phyloP scores from a whole-genome alignment of 2,888 invertebrate genomes.

The Nomada fucata region DNA sequence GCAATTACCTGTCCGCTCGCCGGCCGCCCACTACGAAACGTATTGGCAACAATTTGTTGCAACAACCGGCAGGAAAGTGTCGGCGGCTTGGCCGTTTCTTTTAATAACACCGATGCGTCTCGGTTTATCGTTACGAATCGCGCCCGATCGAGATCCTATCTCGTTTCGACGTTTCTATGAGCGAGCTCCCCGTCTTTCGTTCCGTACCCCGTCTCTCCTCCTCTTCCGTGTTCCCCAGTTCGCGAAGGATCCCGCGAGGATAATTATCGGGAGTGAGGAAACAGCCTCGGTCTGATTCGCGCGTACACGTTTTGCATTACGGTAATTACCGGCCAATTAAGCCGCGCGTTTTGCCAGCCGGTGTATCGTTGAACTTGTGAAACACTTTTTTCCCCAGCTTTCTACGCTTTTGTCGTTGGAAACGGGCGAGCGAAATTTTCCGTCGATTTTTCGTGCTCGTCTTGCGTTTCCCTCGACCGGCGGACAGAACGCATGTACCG shows the following conservation, averaged over 20 bases:
- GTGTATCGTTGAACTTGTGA: constrained; percentile 32
- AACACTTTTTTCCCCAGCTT: constrained; percentile 10
- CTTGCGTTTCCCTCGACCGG: too few relatives aligned
- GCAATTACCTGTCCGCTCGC: constrained; percentile 53
- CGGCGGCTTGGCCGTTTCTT: constrained; percentile 51
- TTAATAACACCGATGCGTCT: constrained; percentile 37
- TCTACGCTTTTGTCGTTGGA: neutral
- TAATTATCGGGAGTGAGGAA: constrained; percentile 59
- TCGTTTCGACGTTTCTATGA: constrained; percentile 8
- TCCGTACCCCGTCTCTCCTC: neutral
- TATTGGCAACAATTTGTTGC: constrained; percentile 68
- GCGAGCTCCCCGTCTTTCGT: neutral
- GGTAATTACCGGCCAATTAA: constrained; percentile 56
- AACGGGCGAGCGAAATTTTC: neutral
- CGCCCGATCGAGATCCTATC: constrained; percentile 40
- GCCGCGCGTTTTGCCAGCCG: constrained; percentile 17
- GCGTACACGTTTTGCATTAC: constrained; percentile 38
- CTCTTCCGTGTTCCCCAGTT: constrained; percentile 1
- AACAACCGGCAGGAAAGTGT: constrained; percentile 69
- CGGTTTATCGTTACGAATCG: constrained; percentile 41
- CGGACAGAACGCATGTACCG: too few relatives aligned
- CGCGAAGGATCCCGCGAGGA: constrained; percentile 25
- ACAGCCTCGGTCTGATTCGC: constrained; percentile 62
- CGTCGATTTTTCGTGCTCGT: too few relatives aligned
- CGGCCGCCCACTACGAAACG: constrained; percentile 64